Evolutionary conservation across 2,888 invertebrate genomes (phyloP), one percentile per base, ranked within the genome.

Genomic region (Ditula angustiorana): DNA sequence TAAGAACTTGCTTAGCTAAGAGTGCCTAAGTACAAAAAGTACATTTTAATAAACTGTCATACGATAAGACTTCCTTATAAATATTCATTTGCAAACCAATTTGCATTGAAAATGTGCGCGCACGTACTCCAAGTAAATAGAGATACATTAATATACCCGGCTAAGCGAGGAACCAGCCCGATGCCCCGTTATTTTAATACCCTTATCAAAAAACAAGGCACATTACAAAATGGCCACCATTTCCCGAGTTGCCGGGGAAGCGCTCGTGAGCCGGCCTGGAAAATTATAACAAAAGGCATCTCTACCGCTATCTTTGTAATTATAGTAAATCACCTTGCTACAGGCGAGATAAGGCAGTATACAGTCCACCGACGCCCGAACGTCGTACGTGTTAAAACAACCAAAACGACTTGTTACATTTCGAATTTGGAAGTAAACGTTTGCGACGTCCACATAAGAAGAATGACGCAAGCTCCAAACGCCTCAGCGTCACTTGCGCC

Each of bases 231-330:
- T 90, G 91, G 91, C 89, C 79, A 85, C 85, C 87, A 83, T 90
- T 92, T 91, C 88, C 90, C 87, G 88, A 90, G 89, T 90, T 90
- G 87, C 86, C 89, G 90, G 87, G 88, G 88, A 90, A 90, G 83
- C 82, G 86, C 82, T 87, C 87, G 87, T 86, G 87, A 87, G 85
- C 86, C n/a, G n/a, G n/a, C 87, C 91, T 88, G 90, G 89, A 91
- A 92, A 92, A 92, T 92, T 92, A 92, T 92, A 92, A 92, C 92
- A 92, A 92, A 90, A 92, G 92, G 90, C 91, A 89, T 90, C 92
- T 86, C 92, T 86, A 89, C 88, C 90, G 92, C 92, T 93, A 93
- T 93, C 93, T 93, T 89, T 91, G 91, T 93, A 93, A 93, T 93
- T 93, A 93, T 92, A 90, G 90, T 92, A 92, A 91, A 92, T 92